Conservation (phyloP, 2,797 vertebrate genomes). For the Melanitta fusca region DNA sequence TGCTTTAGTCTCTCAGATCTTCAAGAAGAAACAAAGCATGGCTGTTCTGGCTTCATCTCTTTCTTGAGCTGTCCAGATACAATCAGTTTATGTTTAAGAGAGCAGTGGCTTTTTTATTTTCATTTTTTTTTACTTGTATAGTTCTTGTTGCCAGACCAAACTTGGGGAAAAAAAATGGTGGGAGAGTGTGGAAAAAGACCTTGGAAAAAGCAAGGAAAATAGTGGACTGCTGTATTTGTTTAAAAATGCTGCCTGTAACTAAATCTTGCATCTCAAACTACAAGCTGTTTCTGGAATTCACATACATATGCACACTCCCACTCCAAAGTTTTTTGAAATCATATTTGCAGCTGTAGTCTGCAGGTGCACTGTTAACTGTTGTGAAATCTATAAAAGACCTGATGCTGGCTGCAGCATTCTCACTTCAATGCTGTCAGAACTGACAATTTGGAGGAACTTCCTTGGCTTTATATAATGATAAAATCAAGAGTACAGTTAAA, state of each 20-base stretch:
- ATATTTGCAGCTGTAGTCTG: neutral
- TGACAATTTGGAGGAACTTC: neutral
- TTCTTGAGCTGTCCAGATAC: neutral
- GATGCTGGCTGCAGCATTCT: neutral
- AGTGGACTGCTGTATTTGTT: neutral
- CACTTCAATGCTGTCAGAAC: neutral
- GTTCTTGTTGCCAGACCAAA: neutral
- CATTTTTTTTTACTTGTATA: neutral
- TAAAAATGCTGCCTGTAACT: neutral
- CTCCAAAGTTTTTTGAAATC: neutral
- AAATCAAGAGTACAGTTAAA: neutral
- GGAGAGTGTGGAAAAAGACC: neutral
- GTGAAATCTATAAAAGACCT: neutral
- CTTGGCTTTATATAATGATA: neutral
- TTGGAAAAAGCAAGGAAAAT: neutral
- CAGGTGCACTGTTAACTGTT: neutral
- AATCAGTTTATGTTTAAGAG: neutral
- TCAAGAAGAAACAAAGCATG: neutral
- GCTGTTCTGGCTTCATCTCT: neutral
- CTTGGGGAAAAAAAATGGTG: neutral
- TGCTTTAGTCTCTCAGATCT: slow-evolving; percentile 33
- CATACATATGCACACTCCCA: accelerated
- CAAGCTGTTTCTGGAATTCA: neutral
- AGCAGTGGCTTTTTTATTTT: neutral
- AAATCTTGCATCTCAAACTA: neutral